Base-by-base conservation (phyloP, 1,140 invertebrate species). In the Arion vulgaris region DNA sequence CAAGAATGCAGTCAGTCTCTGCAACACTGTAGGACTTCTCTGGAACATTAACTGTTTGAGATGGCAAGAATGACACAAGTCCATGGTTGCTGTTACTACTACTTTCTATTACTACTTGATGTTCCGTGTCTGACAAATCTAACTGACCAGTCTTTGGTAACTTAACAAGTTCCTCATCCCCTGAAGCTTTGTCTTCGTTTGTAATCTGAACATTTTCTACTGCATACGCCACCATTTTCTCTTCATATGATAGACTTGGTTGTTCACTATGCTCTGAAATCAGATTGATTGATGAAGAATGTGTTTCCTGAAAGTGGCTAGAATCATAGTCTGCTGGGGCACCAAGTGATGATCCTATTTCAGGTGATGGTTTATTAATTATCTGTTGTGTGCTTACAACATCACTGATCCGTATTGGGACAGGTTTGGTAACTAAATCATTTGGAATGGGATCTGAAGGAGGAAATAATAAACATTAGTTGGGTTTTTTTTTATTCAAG, bases 301-400 rank as follows among this genome's bases (percentile, higher is more conserved):
- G 4, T 57, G 53, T 57, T 23, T 57, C 53, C 53, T 57, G 53
- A 57, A 57, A n/a, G 53, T 57, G 53, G 53, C 23, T 57, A 57
- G 53, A 19, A 57, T 9, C 53, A 57, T 23, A 4, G 26, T 19
- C 23, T 57, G 53, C 19, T 15, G 53, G 26, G 4, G 53, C 53
- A 15, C 26, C 53, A 15, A 57, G 4, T 9, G 26, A n/a, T 62
- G 75, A 26, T 23, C 28, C 15, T 7, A 2, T 15, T 69, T 38
- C 68, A 36, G 19, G 13, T 1, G 53, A 9, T 57, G 83, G 76
- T 23, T 69, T 62, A n/a, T 86, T 90, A 28, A 87, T 84, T 28
- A 91, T 86, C 62, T 89, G 85, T 72, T 90, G 84, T 66, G 87
- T 87, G 32, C 87, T 89, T 26, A 91, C 89, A 53, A 90, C 74